Evolutionary conservation across 2,888 invertebrate species (phyloP), one percentile per base, ranked within the genome.

Genomic region (Nebria brevicollis): DNA sequence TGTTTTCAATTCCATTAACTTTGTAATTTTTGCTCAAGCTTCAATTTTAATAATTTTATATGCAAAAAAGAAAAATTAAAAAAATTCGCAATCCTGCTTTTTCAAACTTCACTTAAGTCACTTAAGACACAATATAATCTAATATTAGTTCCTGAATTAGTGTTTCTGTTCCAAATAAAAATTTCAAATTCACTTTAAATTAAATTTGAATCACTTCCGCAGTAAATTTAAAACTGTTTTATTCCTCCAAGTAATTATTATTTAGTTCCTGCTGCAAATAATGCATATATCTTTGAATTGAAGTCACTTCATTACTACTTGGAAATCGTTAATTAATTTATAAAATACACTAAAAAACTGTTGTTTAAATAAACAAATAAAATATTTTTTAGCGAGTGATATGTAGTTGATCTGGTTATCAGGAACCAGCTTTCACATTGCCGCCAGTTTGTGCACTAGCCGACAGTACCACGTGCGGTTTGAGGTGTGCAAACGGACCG

Each of bases 401-500:
- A 54, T 54, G 8, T 13, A 13, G 11, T 54, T 54, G 54, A 54
- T 54, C 54, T 25, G 70, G 70, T 25, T 15, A 26, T 13, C 70
- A 34, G 26, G 11, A 34, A 34, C 34, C 15, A 75, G 54, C 79
- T 73, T 72, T 75, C 79, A 68, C 70, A 15, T 74, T 42, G 75
- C 54, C 79, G 66, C 25, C 79, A 74, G 66, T 41, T 11, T 79
- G 66, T 79, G 68, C 79, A 79, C 79, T 79, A 79, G 79, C 79
- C 68, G 79, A 66, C 79, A 20, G 74, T 66, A 79, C 79, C 79
- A 79, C 79, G 79, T 79, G 79, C 75, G 75, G 79, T 77, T 73
- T 75, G 66, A 79, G 79, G 79, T 79, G 75, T 79, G 66, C 79
- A 70, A 72, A 66, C 74, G 41, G 72, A 70, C 78, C 10, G 8